Base-by-base conservation (phyloP, 64 coral and sea anemone species). In the Catalaphyllia jardinei region DNA sequence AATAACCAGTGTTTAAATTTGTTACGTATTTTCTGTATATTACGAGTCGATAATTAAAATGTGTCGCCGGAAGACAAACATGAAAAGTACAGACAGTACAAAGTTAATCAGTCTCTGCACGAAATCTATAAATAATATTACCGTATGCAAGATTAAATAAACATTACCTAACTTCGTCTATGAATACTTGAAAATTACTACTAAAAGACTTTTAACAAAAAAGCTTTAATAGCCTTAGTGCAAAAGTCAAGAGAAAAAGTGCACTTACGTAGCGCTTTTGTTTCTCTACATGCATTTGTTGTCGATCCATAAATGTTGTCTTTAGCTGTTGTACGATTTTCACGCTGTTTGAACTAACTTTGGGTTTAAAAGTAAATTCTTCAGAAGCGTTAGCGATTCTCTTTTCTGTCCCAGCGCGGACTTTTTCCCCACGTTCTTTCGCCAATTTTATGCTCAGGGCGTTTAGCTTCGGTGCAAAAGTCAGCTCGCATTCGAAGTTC, bases 291-390 rank as follows among this genome's bases (percentile, higher is more conserved):
- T 99, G 97, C 76, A 95, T 79, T 79, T 92, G 91, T 62, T 99
- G 97, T 31, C 97, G 87, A 80, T 99, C 97, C 72, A 99, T 86
- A 79, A 99, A 99, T 4, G 91, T 95, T 12, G 94, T 99, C 85
- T 99, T 99, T 20, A 99, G 67, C 31, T 93, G 89, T 49, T 99
- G 97, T 76, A 95, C 80, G 24, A 99, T 95, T 84, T 92, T 99
- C 5, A 90, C 97, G 71, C 97, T 99, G 59, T 95, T 95, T 2
- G 79, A 89, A 74, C 97, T 99, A 29, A 99, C 38, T 93, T 99
- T 95, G 13, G 97, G 97, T 86, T 99, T 94, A 77, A 99, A 99
- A 8, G 97, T 99, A 83, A 99, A 99, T 54, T 99, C 88, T 8
- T 78, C 79, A 42, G 88, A 80, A 28, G 97, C 77, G 39, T 85